Percentiles rank a stretch among this genome's conserved stretches.
Evolutionary conservation across 2,888 invertebrate genomes (phyloP).

Genomic region (Harmothoe impar): DNA sequence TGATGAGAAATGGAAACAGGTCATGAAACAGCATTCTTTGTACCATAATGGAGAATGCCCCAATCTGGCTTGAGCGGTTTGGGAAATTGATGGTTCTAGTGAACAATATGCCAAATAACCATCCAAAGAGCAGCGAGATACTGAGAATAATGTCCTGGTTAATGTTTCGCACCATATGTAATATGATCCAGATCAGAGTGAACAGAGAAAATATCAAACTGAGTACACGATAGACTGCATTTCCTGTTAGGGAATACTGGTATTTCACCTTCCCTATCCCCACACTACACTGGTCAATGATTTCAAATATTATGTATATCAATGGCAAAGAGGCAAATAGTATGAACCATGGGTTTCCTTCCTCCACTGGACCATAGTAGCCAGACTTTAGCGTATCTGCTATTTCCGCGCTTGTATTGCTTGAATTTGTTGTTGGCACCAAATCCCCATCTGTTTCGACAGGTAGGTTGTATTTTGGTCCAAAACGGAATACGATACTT

Average conservation of each 20-base stretch:
- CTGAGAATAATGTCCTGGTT: constrained; percentile 51
- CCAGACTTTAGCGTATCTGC: background rate
- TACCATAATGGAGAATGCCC: constrained; percentile 56
- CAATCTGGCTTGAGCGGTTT: constrained; percentile 28
- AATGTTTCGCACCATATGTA: background rate
- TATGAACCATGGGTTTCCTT: background rate
- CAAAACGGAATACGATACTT: background rate
- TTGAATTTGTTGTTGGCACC: background rate
- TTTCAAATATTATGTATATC: background rate
- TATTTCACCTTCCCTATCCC: background rate
- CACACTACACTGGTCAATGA: background rate
- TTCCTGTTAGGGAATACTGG: constrained; percentile 31
- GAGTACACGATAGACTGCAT: background rate
- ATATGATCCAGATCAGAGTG: constrained; percentile 28
- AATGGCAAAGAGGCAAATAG: background rate
- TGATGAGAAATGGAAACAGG: constrained; percentile 24
- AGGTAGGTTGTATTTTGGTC: background rate
- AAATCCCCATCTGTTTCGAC: background rate
- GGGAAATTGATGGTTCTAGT: constrained; percentile 25
- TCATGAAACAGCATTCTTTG: constrained; percentile 54
- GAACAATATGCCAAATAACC: constrained; percentile 38
- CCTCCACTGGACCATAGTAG: background rate
- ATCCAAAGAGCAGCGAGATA: constrained; percentile 15
- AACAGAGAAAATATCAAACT: background rate
- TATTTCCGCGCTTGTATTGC: background rate